These are phyloP conservation scores for Apis mellifera DNA, from an alignment of 1,140 invertebrate species.

Conservation along the genomic window Amel_HAv3.1 CM009931.2:11414501-11415000, in stretches of 20 bases:
- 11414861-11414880: constrained; percentile 10
- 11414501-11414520: background rate
- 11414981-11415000: background rate
- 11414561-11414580: background rate
- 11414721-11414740: constrained; percentile 47
- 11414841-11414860: constrained; percentile 34
- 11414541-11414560: constrained; percentile 14
- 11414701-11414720: constrained; percentile 42
- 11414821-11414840: constrained; percentile 10
- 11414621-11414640: constrained; percentile 44
- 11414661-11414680: constrained; percentile 55
- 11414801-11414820: constrained; percentile 17
- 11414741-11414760: constrained; percentile 48
- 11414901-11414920: constrained; percentile 33
- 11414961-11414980: constrained; percentile 28
- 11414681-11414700: constrained; percentile 65
- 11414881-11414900: constrained; percentile 48
- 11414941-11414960: constrained; percentile 1
- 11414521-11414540: background rate
- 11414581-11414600: constrained; percentile 4
- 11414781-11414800: constrained; percentile 10
- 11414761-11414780: background rate
- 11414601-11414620: constrained; percentile 15
- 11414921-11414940: background rate
- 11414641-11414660: constrained; percentile 37